phyloP scores from a whole-genome alignment of 23 tunicate species.

The Halocynthia aurantium region DNA sequence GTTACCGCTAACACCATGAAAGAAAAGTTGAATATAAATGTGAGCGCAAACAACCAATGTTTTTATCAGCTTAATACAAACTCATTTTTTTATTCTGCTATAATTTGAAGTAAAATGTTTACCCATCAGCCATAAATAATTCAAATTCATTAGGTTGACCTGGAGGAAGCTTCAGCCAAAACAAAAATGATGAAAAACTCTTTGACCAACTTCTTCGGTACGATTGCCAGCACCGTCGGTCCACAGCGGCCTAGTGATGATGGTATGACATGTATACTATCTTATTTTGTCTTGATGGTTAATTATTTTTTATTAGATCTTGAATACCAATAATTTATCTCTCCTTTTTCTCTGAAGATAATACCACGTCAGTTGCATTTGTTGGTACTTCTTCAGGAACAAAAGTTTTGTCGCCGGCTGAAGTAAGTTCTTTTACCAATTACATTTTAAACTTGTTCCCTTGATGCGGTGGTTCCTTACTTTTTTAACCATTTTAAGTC shows the following conservation, averaged over 20 bases:
- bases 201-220: slow-evolving; percentile 59
- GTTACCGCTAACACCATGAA: slow-evolving; percentile 85
- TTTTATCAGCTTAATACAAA: not conserved
- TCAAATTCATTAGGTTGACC: slow-evolving; percentile 34
- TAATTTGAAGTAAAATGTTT: not conserved
- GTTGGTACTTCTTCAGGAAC: slow-evolving; percentile 73
- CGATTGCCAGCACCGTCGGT: slow-evolving; percentile 62
- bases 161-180: slow-evolving; percentile 78
- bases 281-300: not conserved
- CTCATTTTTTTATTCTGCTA: not conserved
- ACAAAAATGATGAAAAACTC: slow-evolving; percentile 63
- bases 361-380: slow-evolving; percentile 27
- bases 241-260: slow-evolving; percentile 66
- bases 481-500: too few relatives aligned
- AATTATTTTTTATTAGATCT: not conserved
- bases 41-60: slow-evolving; percentile 12
- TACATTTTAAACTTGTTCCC: too few relatives aligned
- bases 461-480: too few relatives aligned
- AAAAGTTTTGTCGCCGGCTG: slow-evolving; percentile 61
- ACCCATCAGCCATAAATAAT: not conserved
- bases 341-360: slow-evolving; percentile 33
- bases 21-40: slow-evolving; percentile 90
- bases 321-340: not conserved
- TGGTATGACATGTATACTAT: slow-evolving; percentile 16
- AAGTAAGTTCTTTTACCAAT: slow-evolving; percentile 20